A percentile compares a stretch with the other conserved stretches of the same genome.
Conservation (phyloP, 2,888 invertebrate species). For the Platycnemis pennipes region DNA sequence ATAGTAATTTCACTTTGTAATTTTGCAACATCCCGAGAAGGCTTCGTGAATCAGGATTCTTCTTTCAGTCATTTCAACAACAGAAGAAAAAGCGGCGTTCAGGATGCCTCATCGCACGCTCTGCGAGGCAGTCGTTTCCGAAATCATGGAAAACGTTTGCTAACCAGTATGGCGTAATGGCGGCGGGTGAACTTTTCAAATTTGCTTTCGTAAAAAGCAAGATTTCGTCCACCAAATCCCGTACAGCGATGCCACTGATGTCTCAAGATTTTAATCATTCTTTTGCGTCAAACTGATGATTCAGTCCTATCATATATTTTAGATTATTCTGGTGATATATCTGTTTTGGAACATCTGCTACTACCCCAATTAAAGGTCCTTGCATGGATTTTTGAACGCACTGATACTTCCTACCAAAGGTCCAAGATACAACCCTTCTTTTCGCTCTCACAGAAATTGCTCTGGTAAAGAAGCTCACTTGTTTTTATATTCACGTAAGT, state of each 20-base stretch:
- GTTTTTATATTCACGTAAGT: no score
- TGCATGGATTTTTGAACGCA: no score
- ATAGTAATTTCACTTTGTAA: no score
- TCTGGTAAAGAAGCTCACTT: no score
- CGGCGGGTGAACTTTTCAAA: not conserved
- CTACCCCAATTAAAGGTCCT: no score
- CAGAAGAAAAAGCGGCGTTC: not conserved
- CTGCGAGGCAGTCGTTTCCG: not conserved
- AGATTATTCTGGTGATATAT: no score
- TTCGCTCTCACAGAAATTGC: no score
- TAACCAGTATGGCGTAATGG: not conserved
- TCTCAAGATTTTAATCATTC: not conserved
- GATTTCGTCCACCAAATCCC: not conserved
- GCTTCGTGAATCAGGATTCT: not conserved
- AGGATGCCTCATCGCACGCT: not conserved
- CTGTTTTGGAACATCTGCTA: no score
- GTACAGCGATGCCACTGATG: not conserved
- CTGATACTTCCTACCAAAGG: no score
- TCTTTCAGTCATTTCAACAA: not conserved
- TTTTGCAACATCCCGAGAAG: no score
- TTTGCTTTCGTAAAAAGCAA: not conserved
- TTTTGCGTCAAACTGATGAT: not conserved
- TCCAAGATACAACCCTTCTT: no score
- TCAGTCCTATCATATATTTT: no score
- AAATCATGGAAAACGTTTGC: not conserved